These are phyloP conservation scores for Sclerodermus sp. DNA, from an alignment of 2,888 invertebrate genomes.

Conservation along the genomic window DNA sequence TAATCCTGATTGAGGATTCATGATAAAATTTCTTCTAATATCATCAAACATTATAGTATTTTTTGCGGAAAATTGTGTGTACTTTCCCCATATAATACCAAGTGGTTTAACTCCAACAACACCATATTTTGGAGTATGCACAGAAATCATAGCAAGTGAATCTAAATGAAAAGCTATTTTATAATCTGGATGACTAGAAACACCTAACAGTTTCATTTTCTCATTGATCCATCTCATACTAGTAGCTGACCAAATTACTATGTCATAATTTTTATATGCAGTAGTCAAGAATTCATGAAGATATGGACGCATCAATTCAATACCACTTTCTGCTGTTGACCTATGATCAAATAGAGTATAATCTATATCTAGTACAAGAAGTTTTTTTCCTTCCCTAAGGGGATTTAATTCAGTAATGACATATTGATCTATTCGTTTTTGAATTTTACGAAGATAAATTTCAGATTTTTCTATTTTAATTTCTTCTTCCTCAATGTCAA, in stretches of 20 bases:
- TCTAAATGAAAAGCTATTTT: conserved; percentile 93
- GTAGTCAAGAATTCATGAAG: conserved; percentile 90
- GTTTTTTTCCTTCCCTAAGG: conserved; percentile 81
- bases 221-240: conserved; percentile 99
- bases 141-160: conserved; percentile 91
- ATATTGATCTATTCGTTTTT: conserved; percentile 81
- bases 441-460: conserved; percentile 77
- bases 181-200: conserved; percentile 78
- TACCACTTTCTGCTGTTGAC: conserved; percentile 85
- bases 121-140: conserved; percentile 87
- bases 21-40: conserved; percentile 90
- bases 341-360: conserved; percentile 96
- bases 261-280: conserved; percentile 89
- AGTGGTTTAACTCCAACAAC: conserved; percentile 93
- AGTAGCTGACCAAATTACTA: conserved; percentile 98
- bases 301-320: conserved; percentile 91
- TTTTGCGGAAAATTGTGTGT: conserved; percentile 80
- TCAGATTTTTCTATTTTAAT: conserved; percentile 69
- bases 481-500: conserved; percentile 88
- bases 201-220: conserved; percentile 92
- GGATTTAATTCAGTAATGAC: conserved; percentile 80
- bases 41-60: conserved; percentile 99
- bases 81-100: conserved; percentile 96
- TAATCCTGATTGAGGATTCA: conserved; percentile 94
- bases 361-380: conserved; percentile 93